Base-by-base conservation (phyloP, 2,797 vertebrate species). In the Carapus acus region DNA sequence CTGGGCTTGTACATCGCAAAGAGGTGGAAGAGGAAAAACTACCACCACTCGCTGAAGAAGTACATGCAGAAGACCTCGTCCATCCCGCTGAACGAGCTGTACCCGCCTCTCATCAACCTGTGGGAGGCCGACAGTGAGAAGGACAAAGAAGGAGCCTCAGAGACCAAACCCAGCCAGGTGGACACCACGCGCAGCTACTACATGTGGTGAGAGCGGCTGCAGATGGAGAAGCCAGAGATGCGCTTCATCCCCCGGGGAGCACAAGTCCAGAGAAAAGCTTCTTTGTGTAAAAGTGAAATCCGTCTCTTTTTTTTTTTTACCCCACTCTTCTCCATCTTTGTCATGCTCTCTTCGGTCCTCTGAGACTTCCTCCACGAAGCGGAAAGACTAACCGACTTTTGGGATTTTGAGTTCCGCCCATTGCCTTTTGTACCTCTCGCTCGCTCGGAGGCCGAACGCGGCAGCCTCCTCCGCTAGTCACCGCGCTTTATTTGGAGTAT, bases 51-150 rank as follows among this genome's bases (percentile, higher is more conserved):
- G 0, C 69, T 98, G 46, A 98, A 98, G 83, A 98, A 98, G 80
- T 98, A 98, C 87, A 97, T 98, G 95, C 94, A 97, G 86, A 98
- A 97, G 84, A 98, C 94, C 43, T 98, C 96, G 2, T 97, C 96
- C 0, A 97, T 98, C 76, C 96, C 96, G 0, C 81, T 98, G 34
- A 98, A 98, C 0, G 96, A 98, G 86, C 84, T 98, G 44, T 98
- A 98, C 77, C 96, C 95, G 2, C 96, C 96, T 2, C 94, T 98
- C 60, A 98, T 98, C 79, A 98, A 94, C 81, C 86, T 98, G 79
- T 98, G 96, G 96, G 96, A 98, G 74, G 91, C 88, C 1, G 96
- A 98, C 82, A 90, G 86, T 22, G 96, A 98, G 73, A 98, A 97
- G 63, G 96, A 98, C 68, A 98, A 96, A 67, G 96, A 97, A 9